Conservation (phyloP, 2,888 invertebrate species). For the Polydrusus cervinus region DNA sequence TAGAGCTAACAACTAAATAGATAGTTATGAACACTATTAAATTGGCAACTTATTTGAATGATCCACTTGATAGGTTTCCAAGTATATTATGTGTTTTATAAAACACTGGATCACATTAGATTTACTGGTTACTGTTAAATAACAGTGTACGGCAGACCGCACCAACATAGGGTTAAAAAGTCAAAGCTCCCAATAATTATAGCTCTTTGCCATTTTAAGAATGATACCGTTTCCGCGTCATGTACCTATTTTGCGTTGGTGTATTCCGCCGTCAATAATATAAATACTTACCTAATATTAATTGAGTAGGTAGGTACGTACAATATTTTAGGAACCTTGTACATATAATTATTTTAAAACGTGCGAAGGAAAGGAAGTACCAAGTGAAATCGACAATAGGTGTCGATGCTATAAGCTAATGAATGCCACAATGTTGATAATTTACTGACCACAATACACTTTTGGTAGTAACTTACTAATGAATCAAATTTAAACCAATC, state of each 20-base stretch:
- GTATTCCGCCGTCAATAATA: too few relatives aligned
- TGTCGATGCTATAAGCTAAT: neutral
- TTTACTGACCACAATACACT: conserved; percentile 26
- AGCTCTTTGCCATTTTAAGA: too few relatives aligned
- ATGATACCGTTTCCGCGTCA: too few relatives aligned
- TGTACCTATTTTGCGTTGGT: too few relatives aligned
- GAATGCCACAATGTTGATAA: neutral
- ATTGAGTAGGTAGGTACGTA: neutral
- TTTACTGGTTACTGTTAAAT: conserved; percentile 45
- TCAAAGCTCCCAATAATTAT: too few relatives aligned
- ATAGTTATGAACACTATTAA: too few relatives aligned
- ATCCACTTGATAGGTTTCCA: neutral
- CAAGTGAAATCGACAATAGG: neutral
- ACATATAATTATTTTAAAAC: conserved; percentile 6
- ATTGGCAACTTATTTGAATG: too few relatives aligned
- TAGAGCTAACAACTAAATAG: too few relatives aligned
- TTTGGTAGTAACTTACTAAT: neutral
- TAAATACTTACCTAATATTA: too few relatives aligned
- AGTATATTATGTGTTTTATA: conserved; percentile 31
- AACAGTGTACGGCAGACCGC: conserved; percentile 13
- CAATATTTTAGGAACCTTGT: conserved; percentile 37
- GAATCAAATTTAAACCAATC: too few relatives aligned
- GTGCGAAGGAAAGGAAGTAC: neutral
- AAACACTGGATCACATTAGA: conserved; percentile 41
- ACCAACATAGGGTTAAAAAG: neutral